A percentile compares a stretch with the other conserved stretches of the same genome.
Conservation (phyloP, 2,888 invertebrate species). For the Cheilosia soror region DNA sequence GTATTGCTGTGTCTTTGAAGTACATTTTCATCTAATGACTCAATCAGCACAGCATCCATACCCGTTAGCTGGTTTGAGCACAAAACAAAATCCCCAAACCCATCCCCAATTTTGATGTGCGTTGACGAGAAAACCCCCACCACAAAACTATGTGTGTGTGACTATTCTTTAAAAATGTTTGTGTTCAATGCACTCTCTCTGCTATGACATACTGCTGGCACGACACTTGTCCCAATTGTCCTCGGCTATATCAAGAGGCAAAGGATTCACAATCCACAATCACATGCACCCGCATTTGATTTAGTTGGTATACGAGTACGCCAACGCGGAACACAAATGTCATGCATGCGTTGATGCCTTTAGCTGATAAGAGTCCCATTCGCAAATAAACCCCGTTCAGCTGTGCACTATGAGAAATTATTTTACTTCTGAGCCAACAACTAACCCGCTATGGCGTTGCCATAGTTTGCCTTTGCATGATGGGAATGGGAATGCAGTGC, state of each 20-base stretch:
- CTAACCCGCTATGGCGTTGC: neutral
- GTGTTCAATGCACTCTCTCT: slow-evolving; percentile 65
- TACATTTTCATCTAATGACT: slow-evolving; percentile 48
- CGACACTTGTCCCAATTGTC: slow-evolving; percentile 64
- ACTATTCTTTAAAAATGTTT: slow-evolving; percentile 32
- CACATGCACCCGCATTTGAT: slow-evolving; percentile 52
- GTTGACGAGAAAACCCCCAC: slow-evolving; percentile 19
- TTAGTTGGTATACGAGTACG: slow-evolving; percentile 38
- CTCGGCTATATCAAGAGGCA: slow-evolving; percentile 33
- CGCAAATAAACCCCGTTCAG: slow-evolving; percentile 61
- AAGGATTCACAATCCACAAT: slow-evolving; percentile 21
- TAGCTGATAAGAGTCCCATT: slow-evolving; percentile 63
- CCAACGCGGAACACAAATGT: slow-evolving; percentile 66
- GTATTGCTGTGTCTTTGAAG: slow-evolving; percentile 1
- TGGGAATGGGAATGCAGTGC: slow-evolving; percentile 24
- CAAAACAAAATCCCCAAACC: slow-evolving; percentile 26
- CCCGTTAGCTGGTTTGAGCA: slow-evolving; percentile 6
- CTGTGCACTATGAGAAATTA: slow-evolving; percentile 29
- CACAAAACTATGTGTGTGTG: slow-evolving; percentile 20
- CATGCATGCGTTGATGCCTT: slow-evolving; percentile 68
- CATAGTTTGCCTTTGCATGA: slow-evolving; percentile 11
- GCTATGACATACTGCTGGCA: slow-evolving; percentile 56
- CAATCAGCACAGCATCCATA: slow-evolving; percentile 35
- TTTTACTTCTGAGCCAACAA: slow-evolving; percentile 43
- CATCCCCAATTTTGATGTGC: slow-evolving; percentile 5